phyloP scores from a whole-genome alignment of 2,888 invertebrate species.

The Chydorus sphaericus region DNA sequence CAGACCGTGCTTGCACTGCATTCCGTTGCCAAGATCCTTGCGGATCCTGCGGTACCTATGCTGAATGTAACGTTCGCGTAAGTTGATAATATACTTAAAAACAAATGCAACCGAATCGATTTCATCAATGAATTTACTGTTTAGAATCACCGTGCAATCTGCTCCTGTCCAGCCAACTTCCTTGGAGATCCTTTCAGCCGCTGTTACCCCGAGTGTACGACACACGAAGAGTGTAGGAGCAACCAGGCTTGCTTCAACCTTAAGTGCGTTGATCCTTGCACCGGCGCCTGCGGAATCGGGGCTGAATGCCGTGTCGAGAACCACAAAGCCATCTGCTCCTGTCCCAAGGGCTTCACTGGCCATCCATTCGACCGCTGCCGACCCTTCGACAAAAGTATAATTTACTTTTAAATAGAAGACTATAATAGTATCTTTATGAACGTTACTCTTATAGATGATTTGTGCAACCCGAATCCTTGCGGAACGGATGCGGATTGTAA shows the following conservation, averaged over 20 bases:
- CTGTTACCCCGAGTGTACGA: conserved; percentile 65
- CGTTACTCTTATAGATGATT: conserved; percentile 47
- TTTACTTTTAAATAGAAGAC: too few species aligned
- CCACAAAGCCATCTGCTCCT: conserved; percentile 55
- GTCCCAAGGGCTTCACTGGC: conserved; percentile 56
- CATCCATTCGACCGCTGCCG: conserved; percentile 69
- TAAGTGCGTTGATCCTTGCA: conserved; percentile 66
- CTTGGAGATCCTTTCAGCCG: conserved; percentile 58
- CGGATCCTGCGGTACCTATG: conserved; percentile 51
- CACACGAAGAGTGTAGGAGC: conserved; percentile 61
- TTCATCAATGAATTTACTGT: not conserved
- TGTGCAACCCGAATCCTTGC: conserved; percentile 77
- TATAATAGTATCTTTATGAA: too few species aligned
- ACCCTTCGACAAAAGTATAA: conserved; percentile 60
- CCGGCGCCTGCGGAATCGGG: conserved; percentile 53
- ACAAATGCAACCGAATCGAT: not conserved
- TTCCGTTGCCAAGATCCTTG: conserved; percentile 66
- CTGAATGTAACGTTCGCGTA: conserved; percentile 55
- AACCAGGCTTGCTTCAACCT: conserved; percentile 56
- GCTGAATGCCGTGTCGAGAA: conserved; percentile 67
- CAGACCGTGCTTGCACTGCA: conserved; percentile 49
- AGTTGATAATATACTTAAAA: conserved; percentile 26
- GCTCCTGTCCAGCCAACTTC: conserved; percentile 40
- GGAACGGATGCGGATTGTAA: conserved; percentile 61
- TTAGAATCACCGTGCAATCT: conserved; percentile 19